Conservation (phyloP, 2,888 invertebrate species). For the Macroteleia sp. region DNA sequence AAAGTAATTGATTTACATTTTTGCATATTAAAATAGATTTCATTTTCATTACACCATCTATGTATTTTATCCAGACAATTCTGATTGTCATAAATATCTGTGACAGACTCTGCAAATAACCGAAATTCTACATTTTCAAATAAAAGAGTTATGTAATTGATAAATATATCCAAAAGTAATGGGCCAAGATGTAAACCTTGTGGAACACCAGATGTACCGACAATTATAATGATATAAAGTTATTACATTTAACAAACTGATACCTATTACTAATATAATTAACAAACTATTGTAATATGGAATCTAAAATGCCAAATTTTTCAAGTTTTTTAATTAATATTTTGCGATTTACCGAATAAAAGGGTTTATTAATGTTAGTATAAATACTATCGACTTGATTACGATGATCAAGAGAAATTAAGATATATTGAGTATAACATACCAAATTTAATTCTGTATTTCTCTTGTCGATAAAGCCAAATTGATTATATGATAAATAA, state of each 20-base stretch:
- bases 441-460: constrained; percentile 4
- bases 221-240: not conserved
- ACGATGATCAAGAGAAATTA: not conserved
- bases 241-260: constrained; percentile 2
- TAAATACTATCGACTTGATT: constrained; percentile 5
- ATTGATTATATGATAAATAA: not conserved
- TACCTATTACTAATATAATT: not conserved
- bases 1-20: constrained; percentile 17
- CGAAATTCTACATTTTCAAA: not conserved
- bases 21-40: not conserved
- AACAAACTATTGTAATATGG: not conserved
- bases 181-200: constrained; percentile 10
- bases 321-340: not conserved
- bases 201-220: constrained; percentile 8
- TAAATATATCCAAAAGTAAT: constrained; percentile 2
- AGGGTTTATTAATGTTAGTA: constrained; percentile 14
- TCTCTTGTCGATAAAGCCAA: not conserved
- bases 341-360: constrained; percentile 13
- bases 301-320: constrained; percentile 3
- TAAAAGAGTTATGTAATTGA: not conserved
- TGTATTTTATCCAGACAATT: not conserved
- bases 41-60: constrained; percentile 5
- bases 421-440: constrained; percentile 2
- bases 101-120: constrained; percentile 7
- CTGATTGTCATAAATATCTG: not conserved